Base-by-base conservation (phyloP, 2,113 vertebrate species). In the Cyprinodon tularosa region DNA sequence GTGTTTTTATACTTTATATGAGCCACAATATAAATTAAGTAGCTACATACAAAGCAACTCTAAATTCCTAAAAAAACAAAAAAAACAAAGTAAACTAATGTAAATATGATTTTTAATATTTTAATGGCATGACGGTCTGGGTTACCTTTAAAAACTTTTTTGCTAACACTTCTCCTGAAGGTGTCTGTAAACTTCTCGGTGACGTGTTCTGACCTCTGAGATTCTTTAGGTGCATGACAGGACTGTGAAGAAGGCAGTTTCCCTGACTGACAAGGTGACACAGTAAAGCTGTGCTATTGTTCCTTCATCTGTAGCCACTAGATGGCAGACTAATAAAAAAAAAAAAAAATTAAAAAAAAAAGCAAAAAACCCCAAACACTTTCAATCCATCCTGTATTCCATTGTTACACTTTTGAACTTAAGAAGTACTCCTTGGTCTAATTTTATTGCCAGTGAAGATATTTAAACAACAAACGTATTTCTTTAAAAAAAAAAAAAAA, bases 241-340 rank as follows among this genome's bases (percentile, higher is more conserved):
- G 82, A 74, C 14, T 78, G 64, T 67, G 59, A 75, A 66, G n/a
- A 62, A 83, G 69, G 67, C 60, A 47, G 62, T 64, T 42, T 66
- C 39, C 22, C 73, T 45, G 66, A 63, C 81, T 81, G 78, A 39
- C 73, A 72, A 84, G 79, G 77, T 76, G 82, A 81, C 74, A 70
- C 68, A 63, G 40, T 67, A 60, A 62, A 53, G 71, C 42, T 17
- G 53, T 37, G n/a, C 38, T 87, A 79, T 73, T 57, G 74, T 29
- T 84, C 1, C 60, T n/a, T 36, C 14, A 38, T 2, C 57, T 12
- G 0, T 29, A 3, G 0, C 83, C 91, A 91, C 88, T 61, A 88
- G 86, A 85, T 84, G 89, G 89, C 81, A 81, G 53, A 42, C 57
- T 67, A 20, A 66, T 60, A 29, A 29, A 29, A 29, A 29, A 1